Conservation (phyloP, 1,140 invertebrate species). For the Drosophila pallidifrons region DNA sequence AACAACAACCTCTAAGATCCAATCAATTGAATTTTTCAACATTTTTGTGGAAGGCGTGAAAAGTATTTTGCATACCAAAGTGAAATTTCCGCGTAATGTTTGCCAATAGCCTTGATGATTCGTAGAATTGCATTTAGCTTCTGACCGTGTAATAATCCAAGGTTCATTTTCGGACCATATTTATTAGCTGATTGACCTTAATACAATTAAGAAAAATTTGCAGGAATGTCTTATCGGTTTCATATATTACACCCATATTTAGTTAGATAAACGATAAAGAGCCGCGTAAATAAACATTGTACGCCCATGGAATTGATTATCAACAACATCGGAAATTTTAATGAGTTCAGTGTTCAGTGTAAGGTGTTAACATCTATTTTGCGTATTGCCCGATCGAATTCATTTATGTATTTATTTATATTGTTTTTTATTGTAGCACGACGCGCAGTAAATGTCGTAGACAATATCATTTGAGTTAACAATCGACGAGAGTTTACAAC, state of each 20-base stretch:
- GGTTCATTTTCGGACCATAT: slow-evolving; percentile 18
- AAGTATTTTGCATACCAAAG: slow-evolving; percentile 51
- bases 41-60: background rate
- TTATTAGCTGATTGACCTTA: slow-evolving; percentile 25
- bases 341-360: slow-evolving; percentile 23
- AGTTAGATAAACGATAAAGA: slow-evolving; percentile 34
- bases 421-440: slow-evolving; percentile 18
- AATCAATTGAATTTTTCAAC: slow-evolving; percentile 19
- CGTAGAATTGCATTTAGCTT: slow-evolving; percentile 24
- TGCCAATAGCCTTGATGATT: slow-evolving; percentile 31
- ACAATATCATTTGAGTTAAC: slow-evolving; percentile 23
- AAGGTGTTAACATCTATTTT: slow-evolving; percentile 38
- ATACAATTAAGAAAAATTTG: slow-evolving; percentile 17
- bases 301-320: slow-evolving; percentile 46
- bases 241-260: background rate
- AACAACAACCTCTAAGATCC: slow-evolving; percentile 5
- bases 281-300: slow-evolving; percentile 30
- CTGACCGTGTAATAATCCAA: slow-evolving; percentile 20
- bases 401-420: slow-evolving; percentile 13
- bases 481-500: slow-evolving; percentile 6
- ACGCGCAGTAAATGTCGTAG: slow-evolving; percentile 9
- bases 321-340: slow-evolving; percentile 40
- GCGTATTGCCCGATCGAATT: slow-evolving; percentile 24
- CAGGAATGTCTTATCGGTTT: slow-evolving; percentile 33
- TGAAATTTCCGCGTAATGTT: slow-evolving; percentile 51